Evolutionary conservation across 2,888 invertebrate genomes (phyloP).

Genomic region (Argyresthia goedartella): DNA sequence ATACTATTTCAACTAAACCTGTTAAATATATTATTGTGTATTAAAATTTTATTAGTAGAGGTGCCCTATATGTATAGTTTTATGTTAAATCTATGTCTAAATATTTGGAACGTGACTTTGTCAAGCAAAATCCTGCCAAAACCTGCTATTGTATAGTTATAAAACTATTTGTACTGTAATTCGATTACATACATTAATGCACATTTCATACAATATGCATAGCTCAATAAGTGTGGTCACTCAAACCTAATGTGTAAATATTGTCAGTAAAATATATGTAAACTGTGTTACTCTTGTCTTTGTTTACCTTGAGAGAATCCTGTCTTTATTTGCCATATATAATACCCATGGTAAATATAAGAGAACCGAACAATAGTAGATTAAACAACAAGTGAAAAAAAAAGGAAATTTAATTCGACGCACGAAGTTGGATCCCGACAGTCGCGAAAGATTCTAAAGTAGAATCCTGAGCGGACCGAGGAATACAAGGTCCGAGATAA

Average conservation of each 20-base stretch:
- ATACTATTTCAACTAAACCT: slow-evolving; percentile 10
- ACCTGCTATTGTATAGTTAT: slow-evolving; percentile 24
- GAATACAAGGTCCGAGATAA: too few relatives aligned
- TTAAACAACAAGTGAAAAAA: too few relatives aligned
- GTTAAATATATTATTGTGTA: neutral
- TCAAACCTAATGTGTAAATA: slow-evolving; percentile 65
- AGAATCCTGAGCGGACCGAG: too few relatives aligned
- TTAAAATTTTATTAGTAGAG: neutral
- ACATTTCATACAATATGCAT: slow-evolving; percentile 66
- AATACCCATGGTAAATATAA: too few relatives aligned
- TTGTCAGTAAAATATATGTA: slow-evolving; percentile 68
- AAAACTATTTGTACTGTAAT: slow-evolving; percentile 47
- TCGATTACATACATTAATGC: slow-evolving; percentile 55
- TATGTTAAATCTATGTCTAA: slow-evolving; percentile 22
- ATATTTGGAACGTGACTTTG: slow-evolving; percentile 53
- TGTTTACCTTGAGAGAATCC: too few relatives aligned
- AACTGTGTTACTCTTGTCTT: slow-evolving; percentile 45
- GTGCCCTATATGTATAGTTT: neutral
- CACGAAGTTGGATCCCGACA: too few relatives aligned
- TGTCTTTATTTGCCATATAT: too few relatives aligned
- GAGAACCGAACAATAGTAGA: too few relatives aligned
- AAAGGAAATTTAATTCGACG: too few relatives aligned
- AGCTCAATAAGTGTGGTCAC: slow-evolving; percentile 70
- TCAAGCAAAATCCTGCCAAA: slow-evolving; percentile 67
- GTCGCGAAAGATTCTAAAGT: too few relatives aligned